A percentile compares a stretch with the other conserved stretches of the same genome.
These are phyloP conservation scores for Biston stratarius DNA, from an alignment of 2,888 invertebrate genomes.

Conservation along the genomic window DNA sequence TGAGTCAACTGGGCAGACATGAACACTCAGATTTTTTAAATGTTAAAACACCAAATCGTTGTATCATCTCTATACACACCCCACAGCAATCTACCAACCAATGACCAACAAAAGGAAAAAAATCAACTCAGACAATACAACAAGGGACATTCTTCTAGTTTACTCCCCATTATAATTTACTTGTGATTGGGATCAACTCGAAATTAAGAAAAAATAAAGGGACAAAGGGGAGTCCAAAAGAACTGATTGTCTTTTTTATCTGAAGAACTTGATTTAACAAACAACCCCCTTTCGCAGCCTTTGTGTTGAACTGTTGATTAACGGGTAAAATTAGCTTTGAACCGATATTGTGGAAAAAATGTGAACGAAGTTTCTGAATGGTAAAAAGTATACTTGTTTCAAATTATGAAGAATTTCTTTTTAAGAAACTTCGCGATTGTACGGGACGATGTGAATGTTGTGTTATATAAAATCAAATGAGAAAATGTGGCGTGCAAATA, in stretches of 20 bases:
- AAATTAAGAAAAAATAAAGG: conserved; percentile 86
- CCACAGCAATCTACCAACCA: conserved; percentile 57
- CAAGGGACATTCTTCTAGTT: conserved; percentile 78
- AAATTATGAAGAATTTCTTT: conserved; percentile 1
- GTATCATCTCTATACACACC: conserved; percentile 64
- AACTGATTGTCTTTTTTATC: conserved; percentile 78
- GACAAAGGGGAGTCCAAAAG: conserved; percentile 63
- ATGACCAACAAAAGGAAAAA: conserved; percentile 69
- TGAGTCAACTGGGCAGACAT: too few relatives aligned
- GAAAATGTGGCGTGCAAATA: too few relatives aligned
- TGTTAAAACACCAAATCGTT: not conserved
- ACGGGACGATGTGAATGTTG: not conserved
- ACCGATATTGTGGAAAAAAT: conserved; percentile 46
- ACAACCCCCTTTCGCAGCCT: conserved; percentile 65
- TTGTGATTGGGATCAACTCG: conserved; percentile 84
- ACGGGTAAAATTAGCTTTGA: conserved; percentile 60
- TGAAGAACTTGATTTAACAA: conserved; percentile 80
- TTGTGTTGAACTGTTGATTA: conserved; percentile 61
- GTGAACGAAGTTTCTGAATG: conserved; percentile 11
- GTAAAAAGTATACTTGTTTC: conserved; percentile 5
- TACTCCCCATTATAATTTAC: conserved; percentile 85
- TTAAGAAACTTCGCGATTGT: not conserved
- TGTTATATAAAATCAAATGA: not conserved
- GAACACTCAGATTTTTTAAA: not conserved
- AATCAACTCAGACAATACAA: conserved; percentile 77